These are phyloP conservation scores for Phaethon lepturus DNA, from an alignment of 2,113 vertebrate species.

Conservation along the genomic window DNA sequence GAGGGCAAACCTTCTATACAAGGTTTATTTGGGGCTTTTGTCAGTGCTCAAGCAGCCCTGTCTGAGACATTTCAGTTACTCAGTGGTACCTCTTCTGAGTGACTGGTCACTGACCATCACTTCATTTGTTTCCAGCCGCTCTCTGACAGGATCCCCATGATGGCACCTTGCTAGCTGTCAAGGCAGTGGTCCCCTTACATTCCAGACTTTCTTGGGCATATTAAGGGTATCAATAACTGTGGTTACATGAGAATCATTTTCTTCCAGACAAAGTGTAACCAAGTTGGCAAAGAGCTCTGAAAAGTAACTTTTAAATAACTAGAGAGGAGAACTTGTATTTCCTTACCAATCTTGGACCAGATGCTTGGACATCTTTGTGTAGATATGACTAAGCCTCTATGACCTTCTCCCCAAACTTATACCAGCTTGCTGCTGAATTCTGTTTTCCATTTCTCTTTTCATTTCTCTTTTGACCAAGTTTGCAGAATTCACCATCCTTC, in stretches of 20 bases:
- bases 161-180: not conserved
- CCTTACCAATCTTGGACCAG: not conserved
- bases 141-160: not conserved
- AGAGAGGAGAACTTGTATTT: not conserved
- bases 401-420: slow-evolving; percentile 27
- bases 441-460: slow-evolving; percentile 42
- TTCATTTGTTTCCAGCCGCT: fast-evolving
- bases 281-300: not conserved
- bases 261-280: not conserved
- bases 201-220: not conserved
- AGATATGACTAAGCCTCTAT: slow-evolving; percentile 34
- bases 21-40: not conserved
- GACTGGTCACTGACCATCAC: not conserved
- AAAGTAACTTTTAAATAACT: not conserved
- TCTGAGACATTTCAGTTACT: not conserved
- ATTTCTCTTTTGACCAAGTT: not conserved
- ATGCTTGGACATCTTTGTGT: slow-evolving; percentile 10
- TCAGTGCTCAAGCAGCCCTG: not conserved
- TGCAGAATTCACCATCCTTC: not conserved
- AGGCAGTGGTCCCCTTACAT: not conserved
- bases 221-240: not conserved
- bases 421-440: not conserved
- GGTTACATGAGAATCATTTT: not conserved
- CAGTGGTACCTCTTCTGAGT: not conserved
- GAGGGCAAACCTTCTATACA: not conserved